Evolutionary conservation across 2,888 invertebrate species (phyloP).

Genomic region (Catocala fraxini): DNA sequence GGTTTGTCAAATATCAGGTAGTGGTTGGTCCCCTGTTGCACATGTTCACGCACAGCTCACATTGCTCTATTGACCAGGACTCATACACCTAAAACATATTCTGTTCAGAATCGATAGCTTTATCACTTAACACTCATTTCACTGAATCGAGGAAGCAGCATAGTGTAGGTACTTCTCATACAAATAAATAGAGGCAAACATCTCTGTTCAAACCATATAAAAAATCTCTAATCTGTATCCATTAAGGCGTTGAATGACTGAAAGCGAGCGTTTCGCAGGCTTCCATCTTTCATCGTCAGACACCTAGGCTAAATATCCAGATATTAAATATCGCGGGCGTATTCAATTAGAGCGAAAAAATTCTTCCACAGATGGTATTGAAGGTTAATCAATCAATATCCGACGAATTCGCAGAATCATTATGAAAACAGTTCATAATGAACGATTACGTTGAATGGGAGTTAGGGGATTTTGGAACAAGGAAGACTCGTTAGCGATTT

Average conservation of each 20-base stretch:
- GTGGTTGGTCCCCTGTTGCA: no score
- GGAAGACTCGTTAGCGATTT: not conserved
- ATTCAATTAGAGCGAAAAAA: constrained; percentile 44
- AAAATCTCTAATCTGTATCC: not conserved
- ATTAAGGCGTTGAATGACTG: not conserved
- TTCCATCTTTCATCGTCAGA: constrained; percentile 34
- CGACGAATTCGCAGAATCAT: constrained; percentile 48
- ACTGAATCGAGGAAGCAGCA: no score
- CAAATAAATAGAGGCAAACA: not conserved
- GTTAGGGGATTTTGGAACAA: constrained; percentile 12
- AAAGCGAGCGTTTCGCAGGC: not conserved
- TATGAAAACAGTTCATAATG: constrained; percentile 47
- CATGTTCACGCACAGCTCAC: no score
- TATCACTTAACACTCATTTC: no score
- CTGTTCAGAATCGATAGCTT: no score
- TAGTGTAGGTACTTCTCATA: no score
- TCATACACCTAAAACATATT: no score
- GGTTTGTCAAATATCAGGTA: no score
- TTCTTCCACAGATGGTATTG: constrained; percentile 48
- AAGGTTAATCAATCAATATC: constrained; percentile 57
- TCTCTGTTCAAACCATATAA: not conserved
- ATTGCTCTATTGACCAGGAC: no score
- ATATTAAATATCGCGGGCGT: constrained; percentile 41
- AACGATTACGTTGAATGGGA: constrained; percentile 22
- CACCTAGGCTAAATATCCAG: constrained; percentile 37